Evolutionary conservation across 2,888 invertebrate species (phyloP).

Genomic region (Aphelenchoides bicaudatus): DNA sequence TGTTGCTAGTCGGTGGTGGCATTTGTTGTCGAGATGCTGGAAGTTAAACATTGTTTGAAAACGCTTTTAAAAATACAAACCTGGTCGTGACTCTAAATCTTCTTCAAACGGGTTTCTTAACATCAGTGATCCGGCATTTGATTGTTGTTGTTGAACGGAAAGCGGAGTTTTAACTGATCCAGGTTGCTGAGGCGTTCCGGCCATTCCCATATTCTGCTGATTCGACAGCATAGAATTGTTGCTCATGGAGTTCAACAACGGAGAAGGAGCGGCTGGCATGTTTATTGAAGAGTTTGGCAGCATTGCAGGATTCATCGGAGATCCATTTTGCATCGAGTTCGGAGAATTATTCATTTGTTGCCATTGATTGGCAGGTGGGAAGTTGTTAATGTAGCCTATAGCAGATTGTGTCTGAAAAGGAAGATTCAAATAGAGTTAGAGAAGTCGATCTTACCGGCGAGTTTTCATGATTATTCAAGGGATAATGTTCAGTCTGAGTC

Average conservation of each 20-base stretch:
- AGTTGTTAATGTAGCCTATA: not conserved
- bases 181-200: no score
- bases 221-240: not conserved
- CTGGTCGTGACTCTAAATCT: not conserved
- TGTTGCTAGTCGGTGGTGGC: not conserved
- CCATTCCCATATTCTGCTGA: slow-evolving; percentile 9
- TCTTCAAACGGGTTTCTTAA: slow-evolving; percentile 7
- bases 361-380: slow-evolving; percentile 10
- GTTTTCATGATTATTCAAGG: slow-evolving; percentile 10
- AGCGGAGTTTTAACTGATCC: not conserved
- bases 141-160: not conserved
- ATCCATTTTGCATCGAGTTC: slow-evolving; percentile 12
- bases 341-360: slow-evolving; percentile 3
- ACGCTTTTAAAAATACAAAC: no score
- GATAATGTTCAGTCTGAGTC: slow-evolving; percentile 6
- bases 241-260: slow-evolving; percentile 1
- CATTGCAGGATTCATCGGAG: slow-evolving; percentile 14
- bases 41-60: no score
- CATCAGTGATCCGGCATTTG: not conserved
- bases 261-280: slow-evolving; percentile 14
- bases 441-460: slow-evolving; percentile 5
- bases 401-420: slow-evolving; percentile 7
- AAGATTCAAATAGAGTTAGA: not conserved
- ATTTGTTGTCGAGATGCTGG: slow-evolving; percentile 7
- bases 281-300: slow-evolving; percentile 3